A percentile compares a stretch with the other conserved stretches of the same genome.
These are phyloP conservation scores for Oscheius sp. DNA, from an alignment of 2,888 invertebrate genomes.

Conservation along the genomic window DNA sequence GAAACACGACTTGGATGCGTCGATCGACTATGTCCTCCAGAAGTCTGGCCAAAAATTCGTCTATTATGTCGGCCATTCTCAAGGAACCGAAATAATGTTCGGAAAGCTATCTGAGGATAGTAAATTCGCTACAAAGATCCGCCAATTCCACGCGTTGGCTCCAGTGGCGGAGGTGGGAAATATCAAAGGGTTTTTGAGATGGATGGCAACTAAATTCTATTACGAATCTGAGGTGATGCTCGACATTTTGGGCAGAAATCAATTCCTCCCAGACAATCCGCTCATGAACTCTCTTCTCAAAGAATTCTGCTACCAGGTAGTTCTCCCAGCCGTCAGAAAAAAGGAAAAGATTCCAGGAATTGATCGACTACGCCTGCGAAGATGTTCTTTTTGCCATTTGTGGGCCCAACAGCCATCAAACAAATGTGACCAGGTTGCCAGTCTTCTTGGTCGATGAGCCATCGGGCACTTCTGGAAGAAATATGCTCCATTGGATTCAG, in stretches of 20 bases:
- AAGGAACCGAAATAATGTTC: slow-evolving; percentile 34
- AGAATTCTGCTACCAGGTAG: slow-evolving; percentile 23
- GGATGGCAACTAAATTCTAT: slow-evolving; percentile 50
- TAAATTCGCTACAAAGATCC: slow-evolving; percentile 38
- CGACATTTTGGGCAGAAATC: slow-evolving; percentile 72
- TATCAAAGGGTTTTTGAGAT: slow-evolving; percentile 68
- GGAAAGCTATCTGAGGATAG: slow-evolving; percentile 17
- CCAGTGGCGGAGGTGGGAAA: slow-evolving; percentile 68
- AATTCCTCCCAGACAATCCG: slow-evolving; percentile 67
- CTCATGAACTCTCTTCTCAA: background rate
- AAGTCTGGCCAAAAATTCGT: slow-evolving; percentile 2
- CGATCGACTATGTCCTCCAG: slow-evolving; percentile 27
- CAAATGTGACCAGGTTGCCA: slow-evolving; percentile 72
- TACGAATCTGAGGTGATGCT: slow-evolving; percentile 54
- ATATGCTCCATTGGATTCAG: slow-evolving; percentile 73
- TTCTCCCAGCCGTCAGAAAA: background rate
- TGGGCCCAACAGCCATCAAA: slow-evolving; percentile 75
- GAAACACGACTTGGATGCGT: slow-evolving; percentile 19
- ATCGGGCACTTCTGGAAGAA: slow-evolving; percentile 72
- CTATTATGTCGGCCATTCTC: slow-evolving; percentile 34
- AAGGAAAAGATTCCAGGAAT: background rate
- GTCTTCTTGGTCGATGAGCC: slow-evolving; percentile 72
- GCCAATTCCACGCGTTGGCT: slow-evolving; percentile 66
- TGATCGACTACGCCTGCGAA: slow-evolving; percentile 76
- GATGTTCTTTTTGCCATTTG: slow-evolving; percentile 80